Evolutionary conservation across 2,113 vertebrate species (phyloP).

Genomic region (Butastur rufipennis): DNA sequence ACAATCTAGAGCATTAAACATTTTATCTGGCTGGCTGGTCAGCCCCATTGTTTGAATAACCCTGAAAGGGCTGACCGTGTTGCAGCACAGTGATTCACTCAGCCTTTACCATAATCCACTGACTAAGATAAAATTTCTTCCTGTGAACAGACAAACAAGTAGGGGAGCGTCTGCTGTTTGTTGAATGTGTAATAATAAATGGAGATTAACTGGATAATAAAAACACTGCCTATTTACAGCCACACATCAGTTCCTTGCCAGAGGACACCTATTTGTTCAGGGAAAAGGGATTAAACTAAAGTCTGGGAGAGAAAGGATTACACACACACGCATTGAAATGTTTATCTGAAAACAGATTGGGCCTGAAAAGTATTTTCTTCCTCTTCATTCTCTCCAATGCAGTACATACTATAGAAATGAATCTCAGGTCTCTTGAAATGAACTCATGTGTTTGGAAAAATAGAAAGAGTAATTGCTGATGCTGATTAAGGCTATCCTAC

Average conservation of each 20-base stretch:
- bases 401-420: slow-evolving; percentile 6
- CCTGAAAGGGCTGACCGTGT: slow-evolving; percentile 75
- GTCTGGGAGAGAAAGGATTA: slow-evolving; percentile 66
- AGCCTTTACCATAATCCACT: slow-evolving; percentile 72
- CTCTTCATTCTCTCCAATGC: background rate
- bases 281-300: slow-evolving; percentile 69
- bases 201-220: slow-evolving; percentile 77
- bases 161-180: slow-evolving; percentile 59
- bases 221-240: slow-evolving; percentile 59
- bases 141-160: slow-evolving; percentile 68
- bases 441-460: slow-evolving; percentile 11
- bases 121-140: slow-evolving; percentile 76
- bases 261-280: slow-evolving; percentile 63
- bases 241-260: slow-evolving; percentile 56
- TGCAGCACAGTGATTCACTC: slow-evolving; percentile 74
- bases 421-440: slow-evolving; percentile 27
- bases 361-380: slow-evolving; percentile 35
- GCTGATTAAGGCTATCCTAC: background rate
- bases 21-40: slow-evolving; percentile 78
- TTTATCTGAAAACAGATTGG: slow-evolving; percentile 60
- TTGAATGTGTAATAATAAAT: slow-evolving; percentile 77
- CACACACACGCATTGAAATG: slow-evolving; percentile 4
- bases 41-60: slow-evolving; percentile 74
- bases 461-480: background rate
- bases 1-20: slow-evolving; percentile 63